Percentiles rank a stretch among this genome's conserved stretches.
phyloP scores from a whole-genome alignment of 1,140 invertebrate genomes.

The Micrasema longulum region DNA sequence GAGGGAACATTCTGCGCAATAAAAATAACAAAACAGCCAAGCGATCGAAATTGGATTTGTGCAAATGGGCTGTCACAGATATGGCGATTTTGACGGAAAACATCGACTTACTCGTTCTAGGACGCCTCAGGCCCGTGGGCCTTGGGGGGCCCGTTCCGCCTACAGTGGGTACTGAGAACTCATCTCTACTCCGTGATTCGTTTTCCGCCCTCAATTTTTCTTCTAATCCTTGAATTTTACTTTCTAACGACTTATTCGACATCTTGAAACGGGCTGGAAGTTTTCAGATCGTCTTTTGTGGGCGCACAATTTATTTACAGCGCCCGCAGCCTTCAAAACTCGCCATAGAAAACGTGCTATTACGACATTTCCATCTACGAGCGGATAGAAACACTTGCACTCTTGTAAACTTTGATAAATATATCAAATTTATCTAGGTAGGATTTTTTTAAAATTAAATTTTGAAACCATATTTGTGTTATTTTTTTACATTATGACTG shows the following conservation, averaged over 20 bases:
- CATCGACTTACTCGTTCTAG: constrained; percentile 36
- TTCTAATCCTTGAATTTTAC: constrained; percentile 75
- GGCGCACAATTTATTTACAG: constrained; percentile 44
- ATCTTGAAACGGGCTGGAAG: constrained; percentile 38
- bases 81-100: constrained; percentile 30
- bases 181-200: constrained; percentile 61
- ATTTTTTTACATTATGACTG: neutral
- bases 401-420: neutral
- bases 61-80: constrained; percentile 24
- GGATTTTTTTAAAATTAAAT: neutral
- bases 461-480: neutral
- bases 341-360: constrained; percentile 26
- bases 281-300: constrained; percentile 17
- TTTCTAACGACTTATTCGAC: constrained; percentile 63
- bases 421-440: neutral
- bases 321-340: constrained; percentile 41
- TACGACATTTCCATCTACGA: constrained; percentile 22
- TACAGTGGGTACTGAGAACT: constrained; percentile 30
- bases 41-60: constrained; percentile 17
- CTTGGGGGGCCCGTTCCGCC: constrained; percentile 24
- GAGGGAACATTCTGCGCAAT: neutral
- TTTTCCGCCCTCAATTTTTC: constrained; percentile 75
- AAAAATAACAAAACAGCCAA: constrained; percentile 19
- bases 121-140: constrained; percentile 22
- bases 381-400: neutral